Evolutionary conservation across 2,888 invertebrate genomes (phyloP).

Genomic region (Ametastegia equiseti): DNA sequence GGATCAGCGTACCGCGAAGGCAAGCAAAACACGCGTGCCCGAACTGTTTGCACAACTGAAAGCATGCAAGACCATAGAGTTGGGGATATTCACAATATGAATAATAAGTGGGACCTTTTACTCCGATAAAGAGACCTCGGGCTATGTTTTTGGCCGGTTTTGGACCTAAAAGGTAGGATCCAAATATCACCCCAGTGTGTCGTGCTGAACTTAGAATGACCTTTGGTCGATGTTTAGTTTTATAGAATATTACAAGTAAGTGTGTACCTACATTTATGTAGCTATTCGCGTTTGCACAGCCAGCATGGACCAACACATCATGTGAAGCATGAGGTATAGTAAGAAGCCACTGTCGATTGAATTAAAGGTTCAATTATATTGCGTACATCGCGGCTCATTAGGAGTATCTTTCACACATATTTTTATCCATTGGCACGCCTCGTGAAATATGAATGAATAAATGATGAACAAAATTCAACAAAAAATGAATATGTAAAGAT

Average conservation of each 20-base stretch:
- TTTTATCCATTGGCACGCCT: not conserved
- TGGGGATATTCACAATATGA: not conserved
- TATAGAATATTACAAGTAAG: not conserved
- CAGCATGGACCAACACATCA: conserved; percentile 23
- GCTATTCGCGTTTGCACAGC: not conserved
- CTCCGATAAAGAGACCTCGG: no score
- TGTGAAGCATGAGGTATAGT: not conserved
- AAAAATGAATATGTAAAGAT: not conserved
- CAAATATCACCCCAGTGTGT: not conserved
- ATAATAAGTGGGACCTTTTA: not conserved
- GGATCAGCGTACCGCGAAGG: not conserved
- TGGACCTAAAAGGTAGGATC: not conserved
- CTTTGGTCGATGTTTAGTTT: not conserved
- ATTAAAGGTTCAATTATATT: not conserved
- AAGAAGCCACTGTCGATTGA: not conserved
- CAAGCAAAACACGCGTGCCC: not conserved
- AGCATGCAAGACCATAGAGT: not conserved
- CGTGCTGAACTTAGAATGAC: not conserved
- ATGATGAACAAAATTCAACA: not conserved
- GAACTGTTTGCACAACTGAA: conserved; percentile 3
- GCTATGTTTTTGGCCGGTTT: no score
- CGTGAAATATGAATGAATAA: not conserved
- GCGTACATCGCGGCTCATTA: not conserved
- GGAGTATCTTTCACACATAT: not conserved
- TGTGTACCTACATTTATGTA: not conserved